Conservation (phyloP, 1,140 invertebrate species). For the Aphidius gifuensis region DNA sequence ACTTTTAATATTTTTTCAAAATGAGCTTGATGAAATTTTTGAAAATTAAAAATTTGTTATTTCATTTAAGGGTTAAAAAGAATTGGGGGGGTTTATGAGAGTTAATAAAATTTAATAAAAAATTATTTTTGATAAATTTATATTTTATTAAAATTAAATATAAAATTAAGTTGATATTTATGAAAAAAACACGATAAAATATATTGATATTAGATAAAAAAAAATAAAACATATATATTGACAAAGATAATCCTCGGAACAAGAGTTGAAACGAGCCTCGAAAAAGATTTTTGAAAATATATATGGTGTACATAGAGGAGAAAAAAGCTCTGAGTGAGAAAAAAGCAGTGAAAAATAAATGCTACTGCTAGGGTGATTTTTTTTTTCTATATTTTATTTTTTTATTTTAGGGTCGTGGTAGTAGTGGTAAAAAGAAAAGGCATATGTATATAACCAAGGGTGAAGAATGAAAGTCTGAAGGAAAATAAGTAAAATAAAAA, state of each 20-base stretch:
- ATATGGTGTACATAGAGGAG: slow-evolving; percentile 9
- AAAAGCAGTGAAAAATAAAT: slow-evolving; percentile 22
- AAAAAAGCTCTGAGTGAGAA: slow-evolving; percentile 15
- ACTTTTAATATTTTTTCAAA: too few relatives aligned
- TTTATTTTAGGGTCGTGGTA: neutral
- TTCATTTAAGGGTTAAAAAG: neutral
- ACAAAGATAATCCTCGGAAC: slow-evolving; percentile 20
- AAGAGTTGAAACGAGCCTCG: neutral
- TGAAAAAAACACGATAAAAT: neutral
- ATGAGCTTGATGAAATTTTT: too few relatives aligned
- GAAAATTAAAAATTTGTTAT: too few relatives aligned
- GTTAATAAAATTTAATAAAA: too few relatives aligned
- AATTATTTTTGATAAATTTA: neutral
- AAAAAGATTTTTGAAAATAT: neutral
- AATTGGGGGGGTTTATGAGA: too few relatives aligned
- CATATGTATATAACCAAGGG: slow-evolving; percentile 22
- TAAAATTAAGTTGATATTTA: neutral
- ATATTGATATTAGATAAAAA: neutral
- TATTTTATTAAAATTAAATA: too few relatives aligned
- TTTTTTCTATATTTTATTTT: too few relatives aligned
- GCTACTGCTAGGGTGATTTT: slow-evolving; percentile 1
- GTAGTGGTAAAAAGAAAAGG: slow-evolving; percentile 7
- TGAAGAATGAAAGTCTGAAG: slow-evolving; percentile 21
- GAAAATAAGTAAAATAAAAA: slow-evolving; percentile 24
- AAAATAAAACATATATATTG: neutral